These are phyloP conservation scores for Adelges cooleyi DNA, from an alignment of 1,140 invertebrate species.

Conservation along the genomic window DNA sequence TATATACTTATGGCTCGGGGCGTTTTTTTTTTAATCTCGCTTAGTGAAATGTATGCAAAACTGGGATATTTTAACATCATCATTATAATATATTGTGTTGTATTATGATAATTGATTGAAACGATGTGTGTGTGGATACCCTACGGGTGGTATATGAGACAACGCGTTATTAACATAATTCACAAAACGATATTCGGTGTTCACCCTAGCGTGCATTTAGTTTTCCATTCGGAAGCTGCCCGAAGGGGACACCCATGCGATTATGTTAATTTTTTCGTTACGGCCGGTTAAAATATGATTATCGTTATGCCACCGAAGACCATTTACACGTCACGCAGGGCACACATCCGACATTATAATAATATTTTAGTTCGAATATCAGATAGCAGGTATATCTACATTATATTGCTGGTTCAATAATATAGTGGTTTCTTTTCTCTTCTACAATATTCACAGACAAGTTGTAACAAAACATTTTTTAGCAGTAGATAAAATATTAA, in stretches of 20 bases:
- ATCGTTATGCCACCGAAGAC: background rate
- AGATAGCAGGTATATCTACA: too few species aligned
- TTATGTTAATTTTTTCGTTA: slow-evolving; percentile 16
- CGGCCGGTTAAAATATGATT: background rate
- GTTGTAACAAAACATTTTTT: too few species aligned
- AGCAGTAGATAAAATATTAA: too few species aligned
- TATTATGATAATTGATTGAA: slow-evolving; percentile 21
- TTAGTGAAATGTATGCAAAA: slow-evolving; percentile 10
- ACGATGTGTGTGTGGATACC: background rate
- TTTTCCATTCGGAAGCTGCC: slow-evolving; percentile 8
- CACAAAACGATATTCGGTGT: background rate
- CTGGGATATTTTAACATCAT: too few species aligned
- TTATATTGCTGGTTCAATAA: too few species aligned
- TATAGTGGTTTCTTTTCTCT: too few species aligned
- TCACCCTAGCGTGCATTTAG: background rate
- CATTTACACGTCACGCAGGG: background rate
- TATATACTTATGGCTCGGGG: too few species aligned
- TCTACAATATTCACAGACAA: too few species aligned
- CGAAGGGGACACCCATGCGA: slow-evolving; percentile 7
- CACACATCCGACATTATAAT: too few species aligned
- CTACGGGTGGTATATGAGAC: slow-evolving; percentile 1
- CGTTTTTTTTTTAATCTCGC: too few species aligned
- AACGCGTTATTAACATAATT: background rate
- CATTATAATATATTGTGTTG: too few species aligned
- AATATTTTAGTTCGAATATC: too few species aligned